Evolutionary conservation across 2,113 vertebrate species (phyloP), one percentile per base, ranked within the genome.

Genomic region (Hyaena hyaena): DNA sequence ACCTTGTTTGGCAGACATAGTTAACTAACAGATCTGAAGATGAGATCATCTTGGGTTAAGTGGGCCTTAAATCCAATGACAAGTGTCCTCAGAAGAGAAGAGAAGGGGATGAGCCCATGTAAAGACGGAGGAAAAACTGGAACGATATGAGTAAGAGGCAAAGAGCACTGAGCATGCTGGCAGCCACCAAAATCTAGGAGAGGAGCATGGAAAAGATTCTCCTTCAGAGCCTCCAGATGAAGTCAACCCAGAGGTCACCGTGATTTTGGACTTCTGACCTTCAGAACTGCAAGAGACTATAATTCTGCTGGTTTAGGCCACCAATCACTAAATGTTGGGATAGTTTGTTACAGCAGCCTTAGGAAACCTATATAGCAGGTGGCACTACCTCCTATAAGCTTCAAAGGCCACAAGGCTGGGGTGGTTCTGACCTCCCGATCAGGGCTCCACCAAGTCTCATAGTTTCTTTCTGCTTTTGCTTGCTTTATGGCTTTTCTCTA

Each of bases 361-460:
- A 68, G 77, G 28, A 43, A 84, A 68, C 65, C 19, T 28, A 5
- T 2, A 15, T 3, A 26, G 76, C 28, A 39, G 71, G 9, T 23
- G 24, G 1, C 33, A 7, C 28, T 12, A 17, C 35, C 39, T 58
- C 16, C 77, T 2, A 0, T 19, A 15, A 31, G 71, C 3, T 28
- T 7, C 50, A 4, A 12, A 19, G 39, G 26, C 26, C 26, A 0
- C 12, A 39, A 48, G 16, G 21, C 9, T 5, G 33, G 1, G 2
- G 0, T 58, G 31, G 16, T 33, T 16, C 11, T 81, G 55, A 48
- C 6, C 7, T 16, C 50, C 24, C 0, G 0, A 1, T 43, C 10
- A 26, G 50, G 35, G 33, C 35, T 21, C 35, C 19, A 14, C 28
- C 31, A 26, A 12, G 26, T 39, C 48, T 65, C 2, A 0, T 7